These are phyloP conservation scores for fruit fly (Drosophila melanogaster) DNA, from an alignment of 1,140 invertebrate genomes.

Conservation along the genomic window Release_6_plus_ISO1_MT NT_033777.3:16037001-16037500, in stretches of 20 bases:
- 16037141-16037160: no score
- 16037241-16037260: constrained; percentile 13
- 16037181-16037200: background rate
- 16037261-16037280: constrained; percentile 8
- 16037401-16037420: constrained; percentile 81
- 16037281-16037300: constrained; percentile 10
- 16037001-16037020: no score
- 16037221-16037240: constrained; percentile 5
- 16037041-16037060: no score
- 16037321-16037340: constrained; percentile 45
- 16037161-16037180: constrained; percentile 12
- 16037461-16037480: constrained; percentile 20
- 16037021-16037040: no score
- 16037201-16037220: background rate
- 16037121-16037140: no score
- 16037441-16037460: constrained; percentile 14
- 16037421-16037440: constrained; percentile 82
- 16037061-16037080: no score
- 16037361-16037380: constrained; percentile 26
- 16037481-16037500: constrained; percentile 50
- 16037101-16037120: no score
- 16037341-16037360: constrained; percentile 22
- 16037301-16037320: constrained; percentile 16
- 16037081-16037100: no score
- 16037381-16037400: constrained; percentile 82